These are phyloP conservation scores for Apeltes quadracus DNA, from an alignment of 2,113 vertebrate species.

Conservation along the genomic window DNA sequence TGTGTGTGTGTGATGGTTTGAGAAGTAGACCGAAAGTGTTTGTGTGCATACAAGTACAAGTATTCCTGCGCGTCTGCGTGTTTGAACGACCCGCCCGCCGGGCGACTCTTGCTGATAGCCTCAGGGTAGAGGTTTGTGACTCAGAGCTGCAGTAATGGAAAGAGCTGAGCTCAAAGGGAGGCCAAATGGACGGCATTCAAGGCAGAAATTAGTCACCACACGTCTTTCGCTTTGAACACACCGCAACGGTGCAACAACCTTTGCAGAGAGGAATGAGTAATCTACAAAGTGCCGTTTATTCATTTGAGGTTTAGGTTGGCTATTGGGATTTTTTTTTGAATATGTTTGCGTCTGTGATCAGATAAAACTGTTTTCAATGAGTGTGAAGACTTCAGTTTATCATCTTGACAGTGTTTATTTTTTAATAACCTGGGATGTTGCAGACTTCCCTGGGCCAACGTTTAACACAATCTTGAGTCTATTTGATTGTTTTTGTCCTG, in stretches of 20 bases:
- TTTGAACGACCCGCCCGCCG: constrained; percentile 32
- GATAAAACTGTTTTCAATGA: constrained; percentile 10
- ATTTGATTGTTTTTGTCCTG: constrained; percentile 15
- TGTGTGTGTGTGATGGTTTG: constrained; percentile 31
- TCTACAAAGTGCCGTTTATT: constrained; percentile 38
- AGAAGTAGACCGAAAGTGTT: constrained; percentile 26
- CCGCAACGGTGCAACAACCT: constrained; percentile 37
- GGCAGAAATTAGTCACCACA: constrained; percentile 66
- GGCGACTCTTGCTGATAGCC: constrained; percentile 62
- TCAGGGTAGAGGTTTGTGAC: constrained; percentile 69
- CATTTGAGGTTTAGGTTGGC: constrained; percentile 28
- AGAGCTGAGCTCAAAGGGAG: constrained; percentile 47
- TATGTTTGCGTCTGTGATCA: constrained; percentile 1
- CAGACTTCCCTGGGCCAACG: constrained; percentile 27
- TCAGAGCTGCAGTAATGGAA: constrained; percentile 68
- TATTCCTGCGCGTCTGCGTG: constrained; percentile 37
- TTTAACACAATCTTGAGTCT: constrained; percentile 15
- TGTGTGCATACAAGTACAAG: constrained; percentile 20
- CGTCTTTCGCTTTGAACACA: constrained; percentile 45
- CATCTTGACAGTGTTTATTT: constrained; percentile 12
- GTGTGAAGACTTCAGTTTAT: constrained; percentile 2
- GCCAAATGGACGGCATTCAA: constrained; percentile 68
- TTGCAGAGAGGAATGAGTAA: constrained; percentile 43
- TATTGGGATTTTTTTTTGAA: constrained; percentile 12
- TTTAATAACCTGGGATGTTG: constrained; percentile 15